These are phyloP conservation scores for Andricus quercusramuli DNA, from an alignment of 2,888 invertebrate species.

Conservation along the genomic window DNA sequence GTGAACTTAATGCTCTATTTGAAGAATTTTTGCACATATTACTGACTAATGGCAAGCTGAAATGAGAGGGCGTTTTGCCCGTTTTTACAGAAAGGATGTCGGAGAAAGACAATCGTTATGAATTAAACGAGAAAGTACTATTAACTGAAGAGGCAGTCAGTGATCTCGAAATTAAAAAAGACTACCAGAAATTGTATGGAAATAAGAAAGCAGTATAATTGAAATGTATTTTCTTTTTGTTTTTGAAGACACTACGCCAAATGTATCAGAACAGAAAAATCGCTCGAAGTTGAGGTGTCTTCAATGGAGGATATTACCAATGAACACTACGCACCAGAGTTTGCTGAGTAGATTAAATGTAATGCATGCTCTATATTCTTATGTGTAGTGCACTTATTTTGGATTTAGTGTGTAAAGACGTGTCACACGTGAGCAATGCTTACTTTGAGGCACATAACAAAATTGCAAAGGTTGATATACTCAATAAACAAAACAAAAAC, in stretches of 20 bases:
- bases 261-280: neutral
- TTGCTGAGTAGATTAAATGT: slow-evolving; percentile 46
- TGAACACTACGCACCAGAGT: slow-evolving; percentile 47
- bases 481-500: neutral
- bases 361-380: slow-evolving; percentile 51
- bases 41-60: slow-evolving; percentile 9
- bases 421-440: slow-evolving; percentile 55
- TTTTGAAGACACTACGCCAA: slow-evolving; percentile 39
- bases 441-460: slow-evolving; percentile 48
- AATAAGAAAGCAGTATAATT: slow-evolving; percentile 40
- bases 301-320: slow-evolving; percentile 24
- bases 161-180: slow-evolving; percentile 11
- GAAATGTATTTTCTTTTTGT: slow-evolving; percentile 50
- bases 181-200: neutral
- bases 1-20: slow-evolving; percentile 44
- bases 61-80: slow-evolving; percentile 25
- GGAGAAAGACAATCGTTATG: neutral
- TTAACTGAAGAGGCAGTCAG: slow-evolving; percentile 22
- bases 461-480: slow-evolving; percentile 12
- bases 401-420: slow-evolving; percentile 45
- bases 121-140: slow-evolving; percentile 42
- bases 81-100: neutral
- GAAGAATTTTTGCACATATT: slow-evolving; percentile 45
- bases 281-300: neutral
- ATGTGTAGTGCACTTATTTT: slow-evolving; percentile 52